These are phyloP conservation scores for Andrena flavipes DNA, from an alignment of 2,888 invertebrate genomes.

Conservation along the genomic window DNA sequence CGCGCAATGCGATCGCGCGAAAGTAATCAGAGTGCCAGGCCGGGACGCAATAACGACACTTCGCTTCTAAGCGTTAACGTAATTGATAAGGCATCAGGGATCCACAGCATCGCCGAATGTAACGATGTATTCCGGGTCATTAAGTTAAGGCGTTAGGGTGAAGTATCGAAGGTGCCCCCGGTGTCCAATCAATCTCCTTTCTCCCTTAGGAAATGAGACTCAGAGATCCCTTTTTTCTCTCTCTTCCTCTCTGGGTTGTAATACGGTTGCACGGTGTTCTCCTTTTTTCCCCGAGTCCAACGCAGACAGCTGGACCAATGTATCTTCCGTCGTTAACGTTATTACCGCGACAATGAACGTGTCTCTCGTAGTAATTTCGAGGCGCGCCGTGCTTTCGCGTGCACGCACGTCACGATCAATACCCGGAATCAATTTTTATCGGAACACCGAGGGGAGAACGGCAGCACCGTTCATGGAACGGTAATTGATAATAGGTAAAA, in stretches of 20 bases:
- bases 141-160: conserved; percentile 62
- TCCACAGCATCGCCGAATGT: conserved; percentile 45
- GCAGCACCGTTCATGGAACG: conserved; percentile 35
- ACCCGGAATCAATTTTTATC: conserved; percentile 39
- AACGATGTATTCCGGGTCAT: conserved; percentile 62
- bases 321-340: conserved; percentile 36
- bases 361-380: conserved; percentile 29
- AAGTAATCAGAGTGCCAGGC: conserved; percentile 23
- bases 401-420: conserved; percentile 4
- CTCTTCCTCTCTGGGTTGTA: conserved; percentile 17
- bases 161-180: conserved; percentile 53
- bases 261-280: conserved; percentile 20
- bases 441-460: background rate
- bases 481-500: conserved; percentile 39
- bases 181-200: conserved; percentile 57
- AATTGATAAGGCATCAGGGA: conserved; percentile 51
- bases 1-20: conserved; percentile 24
- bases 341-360: conserved; percentile 44
- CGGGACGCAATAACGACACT: conserved; percentile 35
- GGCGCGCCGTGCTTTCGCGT: conserved; percentile 8
- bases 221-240: conserved; percentile 47
- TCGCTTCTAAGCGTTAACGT: conserved; percentile 24
- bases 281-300: background rate
- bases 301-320: background rate
- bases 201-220: conserved; percentile 66